Percentiles rank a stretch among this genome's conserved stretches.
Conservation (phyloP, 1,140 invertebrate species). For the Amphibalanus amphitrite region DNA sequence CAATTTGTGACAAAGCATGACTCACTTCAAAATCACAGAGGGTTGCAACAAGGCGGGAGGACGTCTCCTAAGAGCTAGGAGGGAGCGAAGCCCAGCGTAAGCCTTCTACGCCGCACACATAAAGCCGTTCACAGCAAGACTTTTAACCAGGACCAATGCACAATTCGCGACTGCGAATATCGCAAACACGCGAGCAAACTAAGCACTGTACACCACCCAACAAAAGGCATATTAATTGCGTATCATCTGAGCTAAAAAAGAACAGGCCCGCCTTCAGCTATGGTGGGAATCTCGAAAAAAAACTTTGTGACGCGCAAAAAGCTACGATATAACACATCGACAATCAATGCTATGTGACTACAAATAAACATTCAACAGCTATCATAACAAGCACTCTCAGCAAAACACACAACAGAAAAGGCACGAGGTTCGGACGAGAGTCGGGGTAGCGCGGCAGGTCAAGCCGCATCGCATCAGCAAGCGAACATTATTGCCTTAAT, state of each 20-base stretch:
- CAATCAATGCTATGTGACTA: background rate
- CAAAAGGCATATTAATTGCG: background rate
- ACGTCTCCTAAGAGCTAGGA: background rate
- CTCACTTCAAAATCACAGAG: conserved; percentile 1
- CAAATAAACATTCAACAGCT: background rate
- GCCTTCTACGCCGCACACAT: background rate
- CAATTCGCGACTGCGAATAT: background rate
- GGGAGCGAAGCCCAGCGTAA: background rate
- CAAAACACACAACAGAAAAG: too few relatives aligned
- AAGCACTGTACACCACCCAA: background rate
- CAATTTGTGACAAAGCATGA: background rate
- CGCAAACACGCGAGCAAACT: background rate
- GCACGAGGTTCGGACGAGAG: too few relatives aligned
- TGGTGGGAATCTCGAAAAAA: background rate
- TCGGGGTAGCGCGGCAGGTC: too few relatives aligned
- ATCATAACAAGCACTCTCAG: too few relatives aligned
- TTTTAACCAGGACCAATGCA: background rate
- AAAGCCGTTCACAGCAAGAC: background rate
- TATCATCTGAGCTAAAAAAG: background rate
- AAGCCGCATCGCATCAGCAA: too few relatives aligned
- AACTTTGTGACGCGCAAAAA: too few relatives aligned
- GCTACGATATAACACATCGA: too few relatives aligned
- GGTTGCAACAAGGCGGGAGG: background rate
- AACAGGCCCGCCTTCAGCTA: background rate
- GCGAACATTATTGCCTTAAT: too few relatives aligned